Base-by-base conservation (phyloP, 2,113 vertebrate species). In the Mola mola region DNA sequence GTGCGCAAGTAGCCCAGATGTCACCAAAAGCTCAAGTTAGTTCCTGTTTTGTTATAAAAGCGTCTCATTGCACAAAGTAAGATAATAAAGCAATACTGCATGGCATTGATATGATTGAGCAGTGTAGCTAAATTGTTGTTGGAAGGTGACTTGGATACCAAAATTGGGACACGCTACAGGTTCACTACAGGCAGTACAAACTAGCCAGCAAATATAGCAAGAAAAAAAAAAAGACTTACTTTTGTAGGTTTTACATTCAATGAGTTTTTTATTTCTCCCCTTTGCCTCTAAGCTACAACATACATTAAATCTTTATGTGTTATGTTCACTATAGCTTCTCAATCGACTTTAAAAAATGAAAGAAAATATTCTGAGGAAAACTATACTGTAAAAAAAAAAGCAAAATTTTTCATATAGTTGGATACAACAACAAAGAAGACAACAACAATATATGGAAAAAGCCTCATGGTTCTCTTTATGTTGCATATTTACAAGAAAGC, bases 181-280 rank as follows among this genome's bases (percentile, higher is more conserved):
- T 66, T 81, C 24, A 71, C 59, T 78, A 78, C 52, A 82, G 70
- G 75, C 66, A 72, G 59, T 58, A 79, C 48, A 65, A 85, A 81
- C 65, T 58, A 87, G 70, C 77, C 69, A 70, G 69, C 79, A 78
- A 77, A 63, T 46, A 84, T 13, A 75, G 77, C 57, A 64, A 78
- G 48, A 66, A 71, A 66, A 66, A 43, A 66, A 71, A 66, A 66
- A 43, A 68, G 48, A 67, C 36, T 57, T 49, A 12, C 72, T 87
- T 90, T 77, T 80, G 58, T 75, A 82, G 50, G 59, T 86, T 88
- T 89, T 92, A 93, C 90, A 93, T 92, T 92, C 90, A 89, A 89
- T 77, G 56, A 43, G 79, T 85, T 86, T 74, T 70, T 40, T 74
- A 83, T 82, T 79, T 73, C 70, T 66, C 83, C 73, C 77, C 67